phyloP scores from a whole-genome alignment of 1,140 invertebrate species.

The Reticulitermes speratus region DNA sequence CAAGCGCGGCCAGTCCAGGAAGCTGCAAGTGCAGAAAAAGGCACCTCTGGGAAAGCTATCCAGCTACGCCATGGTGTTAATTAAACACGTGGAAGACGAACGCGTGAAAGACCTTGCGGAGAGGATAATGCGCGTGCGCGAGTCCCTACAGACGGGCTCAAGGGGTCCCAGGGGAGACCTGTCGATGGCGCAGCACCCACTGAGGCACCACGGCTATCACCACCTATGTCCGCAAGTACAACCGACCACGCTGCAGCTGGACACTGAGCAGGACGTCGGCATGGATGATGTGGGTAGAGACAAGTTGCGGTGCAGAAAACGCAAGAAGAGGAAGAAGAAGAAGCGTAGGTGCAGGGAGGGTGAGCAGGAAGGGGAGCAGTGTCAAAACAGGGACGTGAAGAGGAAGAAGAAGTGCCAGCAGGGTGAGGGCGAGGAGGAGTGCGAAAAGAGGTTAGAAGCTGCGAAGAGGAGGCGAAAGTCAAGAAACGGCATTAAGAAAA shows the following conservation, averaged over 20 bases:
- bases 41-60: slow-evolving; percentile 69
- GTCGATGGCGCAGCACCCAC: neutral
- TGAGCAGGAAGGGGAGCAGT: slow-evolving; percentile 36
- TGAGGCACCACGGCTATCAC: slow-evolving; percentile 32
- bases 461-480: slow-evolving; percentile 8
- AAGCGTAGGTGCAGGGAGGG: slow-evolving; percentile 30
- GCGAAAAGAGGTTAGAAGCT: slow-evolving; percentile 12
- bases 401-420: slow-evolving; percentile 21
- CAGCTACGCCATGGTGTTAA: slow-evolving; percentile 67
- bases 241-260: too few species aligned
- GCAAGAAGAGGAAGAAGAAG: slow-evolving; percentile 35
- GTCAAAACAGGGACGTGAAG: slow-evolving; percentile 49
- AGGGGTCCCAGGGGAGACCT: neutral
- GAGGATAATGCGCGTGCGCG: neutral
- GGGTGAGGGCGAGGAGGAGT: neutral
- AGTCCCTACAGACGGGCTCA: neutral
- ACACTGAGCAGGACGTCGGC: neutral
- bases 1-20: slow-evolving; percentile 64
- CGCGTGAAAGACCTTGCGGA: slow-evolving; percentile 48
- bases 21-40: slow-evolving; percentile 63
- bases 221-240: slow-evolving; percentile 4
- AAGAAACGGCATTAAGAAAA: neutral
- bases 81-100: slow-evolving; percentile 60
- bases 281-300: neutral
- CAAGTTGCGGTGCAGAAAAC: slow-evolving; percentile 24